Percentiles rank a stretch among this genome's conserved stretches.
Conservation (phyloP, 2,797 vertebrate genomes). For the Acanthis flammea region DNA sequence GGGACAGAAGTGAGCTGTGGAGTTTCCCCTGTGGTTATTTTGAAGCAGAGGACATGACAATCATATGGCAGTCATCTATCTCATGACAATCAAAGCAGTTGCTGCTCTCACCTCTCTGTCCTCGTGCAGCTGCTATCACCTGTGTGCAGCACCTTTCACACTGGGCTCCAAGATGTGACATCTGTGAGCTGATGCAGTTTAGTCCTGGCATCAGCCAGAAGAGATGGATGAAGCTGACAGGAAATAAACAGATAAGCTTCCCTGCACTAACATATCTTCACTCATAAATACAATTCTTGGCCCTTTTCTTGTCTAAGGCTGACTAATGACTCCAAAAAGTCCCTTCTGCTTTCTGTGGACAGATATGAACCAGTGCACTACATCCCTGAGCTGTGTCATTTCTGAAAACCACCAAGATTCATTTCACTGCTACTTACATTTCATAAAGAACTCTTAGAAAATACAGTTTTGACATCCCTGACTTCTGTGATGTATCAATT, state of each 20-base stretch:
- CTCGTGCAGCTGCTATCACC: neutral
- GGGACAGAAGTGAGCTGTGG: neutral
- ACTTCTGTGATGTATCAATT: neutral
- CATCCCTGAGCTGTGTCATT: neutral
- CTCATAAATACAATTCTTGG: neutral
- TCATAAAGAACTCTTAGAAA: neutral
- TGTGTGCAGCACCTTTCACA: neutral
- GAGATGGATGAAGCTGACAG: neutral
- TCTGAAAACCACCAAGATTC: neutral
- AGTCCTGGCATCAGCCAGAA: neutral
- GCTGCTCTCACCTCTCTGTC: neutral
- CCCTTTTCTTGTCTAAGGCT: neutral
- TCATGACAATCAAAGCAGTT: neutral
- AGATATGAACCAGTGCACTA: neutral
- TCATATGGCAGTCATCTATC: neutral
- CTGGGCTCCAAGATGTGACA: neutral
- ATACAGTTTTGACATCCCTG: conserved; percentile 10
- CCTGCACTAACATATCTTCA: neutral
- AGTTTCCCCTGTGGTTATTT: neutral
- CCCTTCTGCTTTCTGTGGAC: neutral
- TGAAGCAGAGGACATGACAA: neutral
- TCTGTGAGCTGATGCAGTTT: neutral
- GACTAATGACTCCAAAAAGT: neutral
- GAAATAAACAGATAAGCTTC: neutral
- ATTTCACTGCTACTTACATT: neutral